Evolutionary conservation across 2,797 vertebrate species (phyloP).

Genomic region (Sebastes matsubarae): DNA sequence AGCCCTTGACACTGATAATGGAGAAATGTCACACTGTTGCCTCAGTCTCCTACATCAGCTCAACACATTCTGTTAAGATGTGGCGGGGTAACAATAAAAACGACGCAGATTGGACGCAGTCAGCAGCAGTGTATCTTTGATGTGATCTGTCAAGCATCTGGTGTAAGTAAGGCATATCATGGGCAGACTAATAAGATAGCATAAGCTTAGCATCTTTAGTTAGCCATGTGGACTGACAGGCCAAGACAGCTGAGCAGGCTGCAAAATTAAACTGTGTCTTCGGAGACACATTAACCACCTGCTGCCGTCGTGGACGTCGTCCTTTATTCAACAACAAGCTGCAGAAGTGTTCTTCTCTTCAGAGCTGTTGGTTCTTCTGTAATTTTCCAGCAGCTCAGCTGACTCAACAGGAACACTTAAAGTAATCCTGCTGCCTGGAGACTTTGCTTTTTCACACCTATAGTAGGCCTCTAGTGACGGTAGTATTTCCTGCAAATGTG

Average conservation of each 20-base stretch:
- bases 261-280: conserved; percentile 34
- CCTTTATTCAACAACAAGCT: conserved; percentile 15
- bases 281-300: conserved; percentile 63
- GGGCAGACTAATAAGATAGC: conserved; percentile 11
- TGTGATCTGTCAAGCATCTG: conserved; percentile 57
- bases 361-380: conserved; percentile 7
- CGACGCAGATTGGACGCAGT: conserved; percentile 19
- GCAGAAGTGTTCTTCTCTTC: conserved; percentile 3
- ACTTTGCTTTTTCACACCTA: conserved; percentile 32
- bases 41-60: conserved; percentile 23
- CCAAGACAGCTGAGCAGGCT: conserved; percentile 45
- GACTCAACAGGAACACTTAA: conserved; percentile 11
- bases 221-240: conserved; percentile 25
- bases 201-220: conserved; percentile 11
- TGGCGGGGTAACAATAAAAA: conserved; percentile 34
- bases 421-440: background rate
- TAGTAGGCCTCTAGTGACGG: background rate
- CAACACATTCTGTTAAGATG: conserved; percentile 30
- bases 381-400: conserved; percentile 32
- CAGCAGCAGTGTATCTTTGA: conserved; percentile 43
- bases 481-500: conserved; percentile 18
- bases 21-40: background rate
- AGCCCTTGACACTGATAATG: background rate
- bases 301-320: conserved; percentile 22
- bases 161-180: conserved; percentile 26